Evolutionary conservation across 2,888 invertebrate genomes (phyloP).

Genomic region (Dinocampus coccinellae): DNA sequence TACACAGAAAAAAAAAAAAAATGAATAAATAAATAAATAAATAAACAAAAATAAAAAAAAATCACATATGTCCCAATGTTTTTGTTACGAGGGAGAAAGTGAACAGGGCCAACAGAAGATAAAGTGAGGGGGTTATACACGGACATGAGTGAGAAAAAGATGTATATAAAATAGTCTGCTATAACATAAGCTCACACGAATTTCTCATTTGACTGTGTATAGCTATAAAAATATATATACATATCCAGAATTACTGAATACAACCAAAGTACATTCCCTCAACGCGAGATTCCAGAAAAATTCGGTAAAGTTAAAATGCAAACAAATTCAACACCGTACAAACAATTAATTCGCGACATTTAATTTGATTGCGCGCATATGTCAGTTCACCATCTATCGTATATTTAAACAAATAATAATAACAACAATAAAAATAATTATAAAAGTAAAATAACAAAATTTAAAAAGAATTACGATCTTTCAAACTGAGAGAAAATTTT

Average conservation of each 20-base stretch:
- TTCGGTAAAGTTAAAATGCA: slow-evolving; percentile 60
- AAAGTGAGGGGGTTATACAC: no score
- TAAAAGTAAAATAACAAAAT: neutral
- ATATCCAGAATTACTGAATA: neutral
- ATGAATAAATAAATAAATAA: no score
- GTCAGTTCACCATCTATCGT: neutral
- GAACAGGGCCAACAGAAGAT: neutral
- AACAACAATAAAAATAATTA: neutral
- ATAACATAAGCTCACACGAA: slow-evolving; percentile 24
- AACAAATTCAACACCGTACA: slow-evolving; percentile 65
- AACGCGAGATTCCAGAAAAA: slow-evolving; percentile 54
- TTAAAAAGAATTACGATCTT: neutral
- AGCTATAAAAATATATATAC: neutral
- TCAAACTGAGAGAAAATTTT: no score
- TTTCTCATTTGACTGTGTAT: slow-evolving; percentile 21
- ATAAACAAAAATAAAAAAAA: no score
- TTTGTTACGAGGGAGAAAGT: neutral
- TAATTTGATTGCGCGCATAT: slow-evolving; percentile 60
- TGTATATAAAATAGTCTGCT: no score
- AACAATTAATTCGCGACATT: slow-evolving; percentile 67
- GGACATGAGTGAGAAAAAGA: no score
- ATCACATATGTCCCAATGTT: slow-evolving; percentile 41
- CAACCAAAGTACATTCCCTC: slow-evolving; percentile 27
- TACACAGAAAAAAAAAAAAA: no score
- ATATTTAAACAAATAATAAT: neutral